Percentiles rank a stretch among this genome's conserved stretches.
phyloP scores from a whole-genome alignment of 2,113 vertebrate species.

The Mus spicilegus region DNA sequence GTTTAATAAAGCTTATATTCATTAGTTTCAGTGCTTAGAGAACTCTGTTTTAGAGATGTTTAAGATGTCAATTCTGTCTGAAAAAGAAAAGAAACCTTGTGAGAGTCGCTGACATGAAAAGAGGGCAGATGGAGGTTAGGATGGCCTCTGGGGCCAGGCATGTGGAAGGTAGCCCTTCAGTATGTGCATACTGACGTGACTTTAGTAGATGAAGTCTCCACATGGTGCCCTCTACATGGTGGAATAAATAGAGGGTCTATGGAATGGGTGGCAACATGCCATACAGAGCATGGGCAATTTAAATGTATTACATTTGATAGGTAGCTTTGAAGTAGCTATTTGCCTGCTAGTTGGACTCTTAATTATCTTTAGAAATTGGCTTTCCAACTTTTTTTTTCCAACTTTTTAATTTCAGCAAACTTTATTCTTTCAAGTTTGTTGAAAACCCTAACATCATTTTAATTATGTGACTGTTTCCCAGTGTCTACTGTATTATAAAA shows the following conservation, averaged over 20 bases:
- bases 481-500: conserved; percentile 44
- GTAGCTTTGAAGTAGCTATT: not conserved
- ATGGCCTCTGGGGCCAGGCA: not conserved
- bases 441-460: conserved; percentile 9
- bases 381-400: conserved; percentile 59
- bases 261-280: not conserved
- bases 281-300: not conserved
- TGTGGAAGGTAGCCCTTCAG: not conserved
- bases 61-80: conserved; percentile 33
- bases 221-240: not conserved
- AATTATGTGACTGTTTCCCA: conserved; percentile 6
- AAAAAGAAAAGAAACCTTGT: conserved; percentile 17
- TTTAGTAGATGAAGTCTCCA: conserved; percentile 34
- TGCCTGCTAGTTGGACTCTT: not conserved
- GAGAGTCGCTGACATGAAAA: conserved; percentile 10
- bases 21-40: conserved; percentile 37
- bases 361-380: conserved; percentile 41
- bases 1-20: conserved; percentile 22
- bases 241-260: not conserved
- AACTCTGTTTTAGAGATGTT: conserved; percentile 43
- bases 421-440: conserved; percentile 51
- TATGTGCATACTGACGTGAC: not conserved
- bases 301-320: not conserved
- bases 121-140: not conserved
- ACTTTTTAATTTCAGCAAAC: not conserved